Evolutionary conservation across 2,797 vertebrate species (phyloP).

Genomic region (Gephyroberyx darwinii): DNA sequence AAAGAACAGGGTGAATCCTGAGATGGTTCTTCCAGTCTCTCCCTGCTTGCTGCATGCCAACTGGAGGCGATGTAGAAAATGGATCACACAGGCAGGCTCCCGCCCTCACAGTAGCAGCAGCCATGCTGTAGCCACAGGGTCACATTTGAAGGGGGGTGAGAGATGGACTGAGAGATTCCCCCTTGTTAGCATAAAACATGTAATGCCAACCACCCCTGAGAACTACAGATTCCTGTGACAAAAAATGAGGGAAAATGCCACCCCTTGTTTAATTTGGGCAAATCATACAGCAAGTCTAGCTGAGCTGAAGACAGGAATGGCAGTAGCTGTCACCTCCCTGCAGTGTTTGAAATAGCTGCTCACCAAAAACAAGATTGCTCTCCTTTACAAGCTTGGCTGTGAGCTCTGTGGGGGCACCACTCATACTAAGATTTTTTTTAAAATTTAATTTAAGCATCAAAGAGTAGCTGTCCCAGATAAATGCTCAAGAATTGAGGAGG

Average conservation of each 20-base stretch:
- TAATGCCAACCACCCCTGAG: constrained; percentile 32
- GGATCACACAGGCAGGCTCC: constrained; percentile 46
- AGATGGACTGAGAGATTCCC: constrained; percentile 27
- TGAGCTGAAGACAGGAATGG: constrained; percentile 24
- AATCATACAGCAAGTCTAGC: constrained; percentile 24
- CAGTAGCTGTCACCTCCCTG: constrained; percentile 32
- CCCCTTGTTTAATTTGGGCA: constrained; percentile 37
- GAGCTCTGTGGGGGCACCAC: constrained; percentile 22
- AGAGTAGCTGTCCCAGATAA: constrained; percentile 35
- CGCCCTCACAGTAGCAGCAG: constrained; percentile 36
- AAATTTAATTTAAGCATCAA: constrained; percentile 43
- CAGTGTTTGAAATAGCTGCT: constrained; percentile 38
- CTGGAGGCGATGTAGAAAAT: constrained; percentile 54
- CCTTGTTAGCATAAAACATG: constrained; percentile 10
- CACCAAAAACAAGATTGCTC: constrained; percentile 31
- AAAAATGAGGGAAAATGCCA: constrained; percentile 32
- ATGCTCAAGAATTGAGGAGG: constrained; percentile 15
- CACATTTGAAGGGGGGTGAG: constrained; percentile 31
- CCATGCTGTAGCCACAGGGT: constrained; percentile 35
- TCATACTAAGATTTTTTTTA: no score
- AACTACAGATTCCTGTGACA: constrained; percentile 31
- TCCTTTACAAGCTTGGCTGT: constrained; percentile 46
- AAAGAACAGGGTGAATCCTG: constrained; percentile 49
- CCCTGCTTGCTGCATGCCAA: constrained; percentile 45
- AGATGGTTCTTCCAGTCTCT: constrained; percentile 62